Evolutionary conservation across 1,140 invertebrate species (phyloP).

Genomic region (Pseudomyrmex dendroicus): DNA sequence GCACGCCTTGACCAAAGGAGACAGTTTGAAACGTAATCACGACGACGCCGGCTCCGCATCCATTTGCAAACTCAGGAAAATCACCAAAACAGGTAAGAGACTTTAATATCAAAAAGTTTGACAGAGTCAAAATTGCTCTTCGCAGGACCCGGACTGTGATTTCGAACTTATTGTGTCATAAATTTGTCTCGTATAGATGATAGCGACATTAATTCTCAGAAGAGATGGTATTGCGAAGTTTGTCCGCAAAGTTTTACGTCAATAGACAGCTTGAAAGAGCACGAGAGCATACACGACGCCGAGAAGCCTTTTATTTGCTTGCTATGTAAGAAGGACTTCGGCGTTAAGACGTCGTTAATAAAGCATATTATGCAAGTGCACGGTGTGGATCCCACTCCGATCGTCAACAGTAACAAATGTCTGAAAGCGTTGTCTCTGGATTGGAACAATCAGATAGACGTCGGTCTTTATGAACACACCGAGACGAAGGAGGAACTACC

Average conservation of each 20-base stretch:
- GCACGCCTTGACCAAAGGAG: constrained; percentile 81
- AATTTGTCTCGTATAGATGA: constrained; percentile 44
- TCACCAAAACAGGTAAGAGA: constrained; percentile 71
- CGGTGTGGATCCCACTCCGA: constrained; percentile 76
- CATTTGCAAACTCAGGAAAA: constrained; percentile 77
- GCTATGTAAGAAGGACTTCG: constrained; percentile 84
- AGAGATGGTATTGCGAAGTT: constrained; percentile 81
- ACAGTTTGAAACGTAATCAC: constrained; percentile 78
- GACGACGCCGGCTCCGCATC: constrained; percentile 72
- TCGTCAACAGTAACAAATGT: constrained; percentile 81
- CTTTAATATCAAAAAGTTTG: constrained; percentile 34
- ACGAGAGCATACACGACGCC: constrained; percentile 79
- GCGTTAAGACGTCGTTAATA: constrained; percentile 81
- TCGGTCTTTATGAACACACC: constrained; percentile 66
- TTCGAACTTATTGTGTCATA: constrained; percentile 8
- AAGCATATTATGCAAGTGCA: constrained; percentile 84
- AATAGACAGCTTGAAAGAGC: constrained; percentile 79
- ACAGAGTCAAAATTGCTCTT: background rate
- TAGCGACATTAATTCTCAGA: constrained; percentile 69
- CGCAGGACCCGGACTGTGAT: background rate
- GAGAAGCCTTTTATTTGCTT: constrained; percentile 83
- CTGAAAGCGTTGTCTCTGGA: constrained; percentile 71
- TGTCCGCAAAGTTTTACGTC: constrained; percentile 80
- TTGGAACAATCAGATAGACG: constrained; percentile 69
- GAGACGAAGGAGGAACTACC: constrained; percentile 49